A percentile compares a stretch with the other conserved stretches of the same genome.
Evolutionary conservation across 1,140 invertebrate species (phyloP).

Genomic region (Cydia pomonella): DNA sequence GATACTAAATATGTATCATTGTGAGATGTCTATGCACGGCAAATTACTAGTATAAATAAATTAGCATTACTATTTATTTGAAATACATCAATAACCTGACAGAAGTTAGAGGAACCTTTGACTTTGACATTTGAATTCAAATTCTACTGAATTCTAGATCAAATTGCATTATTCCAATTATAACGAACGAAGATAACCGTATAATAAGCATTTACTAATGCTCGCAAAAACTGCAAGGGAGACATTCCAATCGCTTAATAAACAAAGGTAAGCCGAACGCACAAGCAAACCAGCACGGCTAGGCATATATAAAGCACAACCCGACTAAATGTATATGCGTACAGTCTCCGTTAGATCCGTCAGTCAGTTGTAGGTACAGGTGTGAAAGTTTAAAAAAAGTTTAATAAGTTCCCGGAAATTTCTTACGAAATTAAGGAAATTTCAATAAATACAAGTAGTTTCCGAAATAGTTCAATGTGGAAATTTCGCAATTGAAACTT

Average conservation of each 20-base stretch:
- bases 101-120: not conserved
- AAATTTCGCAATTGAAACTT: too few species aligned
- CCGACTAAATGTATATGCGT: too few species aligned
- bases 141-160: conserved; percentile 20
- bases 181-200: conserved; percentile 30
- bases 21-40: too few species aligned
- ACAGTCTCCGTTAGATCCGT: too few species aligned
- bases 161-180: conserved; percentile 37
- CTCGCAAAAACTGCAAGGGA: conserved; percentile 39
- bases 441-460: too few species aligned
- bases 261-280: not conserved
- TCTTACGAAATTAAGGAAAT: too few species aligned
- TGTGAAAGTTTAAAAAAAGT: too few species aligned
- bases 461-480: too few species aligned
- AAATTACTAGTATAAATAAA: not conserved
- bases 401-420: too few species aligned
- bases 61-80: not conserved
- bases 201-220: conserved; percentile 46
- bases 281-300: not conserved
- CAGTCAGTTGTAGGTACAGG: too few species aligned
- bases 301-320: not conserved
- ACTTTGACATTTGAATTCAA: conserved; percentile 20
- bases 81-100: not conserved
- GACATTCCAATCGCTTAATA: not conserved
- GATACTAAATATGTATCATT: too few species aligned